Evolutionary conservation across 2,113 vertebrate species (phyloP).

Genomic region (Uria aalge): DNA sequence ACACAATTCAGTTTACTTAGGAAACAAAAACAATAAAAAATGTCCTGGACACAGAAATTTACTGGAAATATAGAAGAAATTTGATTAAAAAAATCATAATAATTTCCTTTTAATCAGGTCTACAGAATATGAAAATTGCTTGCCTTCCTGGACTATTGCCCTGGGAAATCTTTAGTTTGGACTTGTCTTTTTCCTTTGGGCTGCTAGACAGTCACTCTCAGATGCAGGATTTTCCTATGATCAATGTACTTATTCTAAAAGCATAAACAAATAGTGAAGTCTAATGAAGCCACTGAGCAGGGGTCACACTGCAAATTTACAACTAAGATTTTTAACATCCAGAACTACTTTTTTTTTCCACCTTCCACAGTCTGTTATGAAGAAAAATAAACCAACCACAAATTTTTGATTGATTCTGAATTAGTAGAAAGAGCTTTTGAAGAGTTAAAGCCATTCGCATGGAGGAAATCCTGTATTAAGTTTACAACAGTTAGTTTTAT

Average conservation of each 20-base stretch:
- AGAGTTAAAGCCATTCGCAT: not conserved
- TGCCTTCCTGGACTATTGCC: not conserved
- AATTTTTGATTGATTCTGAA: not conserved
- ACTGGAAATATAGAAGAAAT: not conserved
- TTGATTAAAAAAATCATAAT: not conserved
- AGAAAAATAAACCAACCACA: not conserved
- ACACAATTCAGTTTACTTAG: not conserved
- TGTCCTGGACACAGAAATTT: fast-evolving
- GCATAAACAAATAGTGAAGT: not conserved
- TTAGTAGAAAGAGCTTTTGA: not conserved
- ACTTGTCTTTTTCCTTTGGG: not conserved
- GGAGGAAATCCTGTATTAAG: not conserved
- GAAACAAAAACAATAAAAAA: not conserved
- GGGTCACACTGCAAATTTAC: not conserved
- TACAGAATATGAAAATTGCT: not conserved
- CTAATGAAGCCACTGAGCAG: not conserved
- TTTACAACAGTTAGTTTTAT: not conserved
- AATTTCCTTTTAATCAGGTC: not conserved
- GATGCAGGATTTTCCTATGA: not conserved
- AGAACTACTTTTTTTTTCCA: not conserved
- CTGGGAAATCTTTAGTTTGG: not conserved
- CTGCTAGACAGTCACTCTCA: not conserved
- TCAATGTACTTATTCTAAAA: not conserved
- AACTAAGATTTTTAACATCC: not conserved
- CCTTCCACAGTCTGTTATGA: not conserved